Percentiles rank a stretch among this genome's conserved stretches.
Conservation (phyloP, 1,140 invertebrate genomes). For the Hirudo medicinalis region DNA sequence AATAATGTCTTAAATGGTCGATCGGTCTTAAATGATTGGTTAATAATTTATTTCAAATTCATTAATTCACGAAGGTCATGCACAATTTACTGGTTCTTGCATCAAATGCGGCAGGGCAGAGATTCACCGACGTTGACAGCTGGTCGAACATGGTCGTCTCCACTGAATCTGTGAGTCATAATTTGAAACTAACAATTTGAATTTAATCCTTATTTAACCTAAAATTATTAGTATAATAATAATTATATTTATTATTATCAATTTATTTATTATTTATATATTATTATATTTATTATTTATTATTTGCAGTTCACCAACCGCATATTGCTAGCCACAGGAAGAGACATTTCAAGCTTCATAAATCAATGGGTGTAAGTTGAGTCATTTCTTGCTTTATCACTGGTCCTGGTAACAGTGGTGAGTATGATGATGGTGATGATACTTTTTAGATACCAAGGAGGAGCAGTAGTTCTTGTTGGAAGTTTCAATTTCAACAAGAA, state of each 20-base stretch:
- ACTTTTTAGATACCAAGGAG: slow-evolving; percentile 31
- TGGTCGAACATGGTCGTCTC: slow-evolving; percentile 86
- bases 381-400: not conserved
- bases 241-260: slow-evolving; percentile 8
- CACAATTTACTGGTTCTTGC: slow-evolving; percentile 92
- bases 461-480: slow-evolving; percentile 45
- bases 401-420: no score
- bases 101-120: slow-evolving; percentile 69
- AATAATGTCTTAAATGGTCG: no score
- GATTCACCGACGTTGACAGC: slow-evolving; percentile 53
- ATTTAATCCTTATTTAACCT: no score
- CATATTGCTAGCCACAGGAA: slow-evolving; percentile 92
- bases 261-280: no score
- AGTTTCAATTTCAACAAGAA: slow-evolving; percentile 91
- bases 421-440: no score
- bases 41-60: not conserved
- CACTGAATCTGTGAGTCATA: slow-evolving; percentile 55
- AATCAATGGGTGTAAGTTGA: slow-evolving; percentile 74
- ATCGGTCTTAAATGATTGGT: no score
- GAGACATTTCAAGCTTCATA: slow-evolving; percentile 94
- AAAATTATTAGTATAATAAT: not conserved
- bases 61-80: slow-evolving; percentile 51
- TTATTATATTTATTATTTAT: no score
- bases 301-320: slow-evolving; percentile 65
- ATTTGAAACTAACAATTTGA: no score